Conservation (phyloP, 1,140 invertebrate species). For the Bursaphelenchus mucronatus region DNA sequence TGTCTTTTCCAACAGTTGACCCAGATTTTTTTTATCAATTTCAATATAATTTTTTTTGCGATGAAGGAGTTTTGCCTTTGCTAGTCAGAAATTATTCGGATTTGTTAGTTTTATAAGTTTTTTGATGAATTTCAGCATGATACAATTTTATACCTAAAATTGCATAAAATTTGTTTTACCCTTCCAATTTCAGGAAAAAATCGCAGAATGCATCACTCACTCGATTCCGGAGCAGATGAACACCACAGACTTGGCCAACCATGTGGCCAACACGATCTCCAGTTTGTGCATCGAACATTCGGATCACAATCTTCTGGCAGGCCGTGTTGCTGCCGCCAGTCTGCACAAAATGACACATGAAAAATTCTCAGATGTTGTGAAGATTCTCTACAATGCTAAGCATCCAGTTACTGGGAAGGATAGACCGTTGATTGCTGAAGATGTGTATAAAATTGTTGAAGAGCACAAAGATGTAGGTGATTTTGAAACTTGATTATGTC, state of each 20-base stretch:
- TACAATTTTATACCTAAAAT: not conserved
- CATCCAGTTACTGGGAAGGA: slow-evolving; percentile 71
- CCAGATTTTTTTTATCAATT: not conserved
- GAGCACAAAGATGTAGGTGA: slow-evolving; percentile 72
- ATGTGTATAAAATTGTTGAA: slow-evolving; percentile 77
- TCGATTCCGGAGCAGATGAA: slow-evolving; percentile 91
- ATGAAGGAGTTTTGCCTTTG: not conserved
- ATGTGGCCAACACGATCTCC: slow-evolving; percentile 91
- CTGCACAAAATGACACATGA: slow-evolving; percentile 80
- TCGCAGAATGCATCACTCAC: slow-evolving; percentile 72
- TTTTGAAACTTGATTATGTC: slow-evolving; percentile 22
- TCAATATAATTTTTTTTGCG: not conserved
- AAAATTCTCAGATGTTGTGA: slow-evolving; percentile 76
- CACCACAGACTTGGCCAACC: slow-evolving; percentile 90
- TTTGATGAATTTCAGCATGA: not conserved
- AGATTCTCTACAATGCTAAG: slow-evolving; percentile 75
- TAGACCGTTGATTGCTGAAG: slow-evolving; percentile 79
- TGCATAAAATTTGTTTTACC: not conserved
- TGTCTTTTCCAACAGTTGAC: not conserved
- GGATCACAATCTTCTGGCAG: slow-evolving; percentile 91
- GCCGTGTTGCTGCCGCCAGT: slow-evolving; percentile 90
- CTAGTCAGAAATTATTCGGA: not conserved
- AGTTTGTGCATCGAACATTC: slow-evolving; percentile 92
- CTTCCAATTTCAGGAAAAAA: slow-evolving; percentile 25
- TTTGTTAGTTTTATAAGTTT: not conserved